These are phyloP conservation scores for Oreochromis grahami DNA, from an alignment of 2,797 vertebrate genomes.

Conservation along the genomic window DNA sequence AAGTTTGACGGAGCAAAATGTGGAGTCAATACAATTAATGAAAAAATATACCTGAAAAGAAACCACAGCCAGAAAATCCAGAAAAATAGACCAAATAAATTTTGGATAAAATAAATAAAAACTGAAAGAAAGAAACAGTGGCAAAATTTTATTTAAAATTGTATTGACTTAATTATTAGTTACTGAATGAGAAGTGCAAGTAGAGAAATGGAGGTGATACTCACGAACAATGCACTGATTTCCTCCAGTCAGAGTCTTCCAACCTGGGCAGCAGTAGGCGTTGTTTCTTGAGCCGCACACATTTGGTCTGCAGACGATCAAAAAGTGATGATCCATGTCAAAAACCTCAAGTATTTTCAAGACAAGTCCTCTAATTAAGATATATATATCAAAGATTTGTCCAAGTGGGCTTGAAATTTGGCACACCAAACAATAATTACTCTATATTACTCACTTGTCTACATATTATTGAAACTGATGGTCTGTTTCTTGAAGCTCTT, in stretches of 20 bases:
- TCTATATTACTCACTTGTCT: background rate
- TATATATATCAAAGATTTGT: background rate
- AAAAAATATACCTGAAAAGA: background rate
- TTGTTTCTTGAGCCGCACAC: slow-evolving; percentile 96
- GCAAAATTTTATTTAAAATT: background rate
- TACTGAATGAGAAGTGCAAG: background rate
- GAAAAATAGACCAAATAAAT: background rate
- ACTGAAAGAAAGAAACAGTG: background rate
- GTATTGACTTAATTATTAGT: background rate
- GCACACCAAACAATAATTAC: background rate
- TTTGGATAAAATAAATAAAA: background rate
- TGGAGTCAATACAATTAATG: background rate
- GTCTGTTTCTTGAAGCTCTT: background rate
- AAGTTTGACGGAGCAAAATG: background rate
- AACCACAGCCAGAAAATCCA: background rate
- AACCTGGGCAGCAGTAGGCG: slow-evolving; percentile 96
- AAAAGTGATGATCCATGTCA: background rate
- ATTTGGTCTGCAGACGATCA: slow-evolving; percentile 83
- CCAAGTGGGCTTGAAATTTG: background rate
- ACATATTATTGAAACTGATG: background rate
- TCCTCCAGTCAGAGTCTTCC: slow-evolving; percentile 97
- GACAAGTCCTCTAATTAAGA: background rate
- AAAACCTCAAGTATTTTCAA: background rate
- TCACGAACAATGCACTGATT: slow-evolving; percentile 99
- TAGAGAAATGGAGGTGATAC: slow-evolving; percentile 56